Conservation (phyloP, 2,888 invertebrate species). For the Nephrotoma appendiculata region DNA sequence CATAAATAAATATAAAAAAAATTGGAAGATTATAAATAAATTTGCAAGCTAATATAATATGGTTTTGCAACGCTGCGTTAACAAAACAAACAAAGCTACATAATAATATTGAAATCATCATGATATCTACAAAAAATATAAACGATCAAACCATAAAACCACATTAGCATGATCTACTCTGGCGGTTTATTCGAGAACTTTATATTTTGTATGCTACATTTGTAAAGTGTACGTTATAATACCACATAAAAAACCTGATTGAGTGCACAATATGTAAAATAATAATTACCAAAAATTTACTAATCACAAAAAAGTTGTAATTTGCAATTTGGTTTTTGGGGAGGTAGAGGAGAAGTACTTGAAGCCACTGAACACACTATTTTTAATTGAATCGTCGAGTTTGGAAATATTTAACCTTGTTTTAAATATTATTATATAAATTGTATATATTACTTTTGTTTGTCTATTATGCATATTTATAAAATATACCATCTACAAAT, state of each 20-base stretch:
- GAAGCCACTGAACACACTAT: neutral
- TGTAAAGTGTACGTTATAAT: neutral
- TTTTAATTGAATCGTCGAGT: neutral
- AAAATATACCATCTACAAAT: neutral
- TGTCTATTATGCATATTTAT: neutral
- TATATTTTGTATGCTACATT: neutral
- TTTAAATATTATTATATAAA: neutral
- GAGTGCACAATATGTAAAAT: neutral
- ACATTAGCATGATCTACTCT: neutral
- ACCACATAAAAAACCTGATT: neutral
- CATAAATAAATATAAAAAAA: neutral
- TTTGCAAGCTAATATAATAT: neutral
- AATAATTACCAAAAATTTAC: neutral
- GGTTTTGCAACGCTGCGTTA: neutral
- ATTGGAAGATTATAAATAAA: neutral
- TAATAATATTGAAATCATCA: neutral
- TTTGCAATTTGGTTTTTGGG: neutral
- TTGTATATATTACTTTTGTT: neutral
- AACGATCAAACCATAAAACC: neutral
- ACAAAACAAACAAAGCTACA: neutral
- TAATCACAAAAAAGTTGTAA: neutral
- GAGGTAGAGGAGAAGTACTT: neutral
- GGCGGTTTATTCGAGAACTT: neutral
- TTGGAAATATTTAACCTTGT: neutral
- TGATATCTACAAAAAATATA: neutral